Base-by-base conservation (phyloP, 2,113 vertebrate species). In the Rhipidura dahli region DNA sequence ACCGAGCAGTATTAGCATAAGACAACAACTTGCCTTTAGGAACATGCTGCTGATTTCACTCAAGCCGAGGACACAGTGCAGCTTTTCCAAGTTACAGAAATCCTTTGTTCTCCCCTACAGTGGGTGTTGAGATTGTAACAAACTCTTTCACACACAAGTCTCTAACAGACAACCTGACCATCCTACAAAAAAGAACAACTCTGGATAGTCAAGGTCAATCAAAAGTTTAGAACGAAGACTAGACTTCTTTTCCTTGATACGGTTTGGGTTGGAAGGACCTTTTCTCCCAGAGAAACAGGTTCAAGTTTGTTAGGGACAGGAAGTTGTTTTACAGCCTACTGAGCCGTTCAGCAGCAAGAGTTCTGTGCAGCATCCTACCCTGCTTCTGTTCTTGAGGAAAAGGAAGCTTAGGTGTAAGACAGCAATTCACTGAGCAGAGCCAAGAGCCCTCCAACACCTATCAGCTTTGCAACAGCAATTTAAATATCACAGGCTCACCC, bases 111-210 rank as follows among this genome's bases (percentile, higher is more conserved):
- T 56, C 59, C 45, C 24, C 39, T 37, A 18, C 2, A 45, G 11
- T 0, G 5, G 7, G 7, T 8, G 13, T 28, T 0, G 0, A 44
- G 50, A 27, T 16, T 4, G 18, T 19, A 60, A n/a, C 47, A 73
- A 75, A 7, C 3, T 21, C 50, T 45, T 61, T 33, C 56, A 16
- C 15, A 45, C 45, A 17, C 31, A 18, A n/a, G 33, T n/a, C 21
- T 59, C 49, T 15, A 42, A 59, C 11, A 82, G 23, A 33, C 15
- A 71, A 54, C 23, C 16, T 35, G 19, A 73, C 10, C 50, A 57
- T 65, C 24, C 39, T 73, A n/a, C 22, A 83, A 39, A 69, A 42
- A 13, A 17, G 3, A 54, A n/a, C 23, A 57, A 18, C n/a, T 53
- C 37, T 13, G 33, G 14, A 28, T 0, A 72, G 44, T 16, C 45